These are phyloP conservation scores for Plestiodon gilberti DNA, from an alignment of 2,113 vertebrate species.

Conservation along the genomic window DNA sequence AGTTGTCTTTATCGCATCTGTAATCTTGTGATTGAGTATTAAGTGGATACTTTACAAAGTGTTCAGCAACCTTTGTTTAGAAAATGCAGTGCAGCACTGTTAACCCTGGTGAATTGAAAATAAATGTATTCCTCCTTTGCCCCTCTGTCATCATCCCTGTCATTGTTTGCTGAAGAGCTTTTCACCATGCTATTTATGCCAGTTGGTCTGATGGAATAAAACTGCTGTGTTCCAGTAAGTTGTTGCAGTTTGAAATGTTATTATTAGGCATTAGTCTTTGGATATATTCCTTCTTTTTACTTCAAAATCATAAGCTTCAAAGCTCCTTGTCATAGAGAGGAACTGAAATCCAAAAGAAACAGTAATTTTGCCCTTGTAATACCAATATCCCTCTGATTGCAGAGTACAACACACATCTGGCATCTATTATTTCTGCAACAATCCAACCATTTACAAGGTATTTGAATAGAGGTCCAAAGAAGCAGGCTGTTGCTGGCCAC, in stretches of 20 bases:
- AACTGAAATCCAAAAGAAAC: slow-evolving; percentile 57
- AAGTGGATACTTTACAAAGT: slow-evolving; percentile 62
- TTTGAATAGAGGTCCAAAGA: slow-evolving; percentile 26
- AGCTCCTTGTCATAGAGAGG: not conserved
- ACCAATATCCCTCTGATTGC: slow-evolving; percentile 48
- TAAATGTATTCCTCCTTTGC: slow-evolving; percentile 52
- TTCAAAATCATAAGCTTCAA: slow-evolving; percentile 38
- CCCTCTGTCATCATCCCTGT: slow-evolving; percentile 32
- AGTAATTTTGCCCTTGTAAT: slow-evolving; percentile 60
- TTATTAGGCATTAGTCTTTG: not conserved
- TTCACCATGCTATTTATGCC: slow-evolving; percentile 43
- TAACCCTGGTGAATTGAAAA: slow-evolving; percentile 60
- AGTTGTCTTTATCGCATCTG: slow-evolving; percentile 65
- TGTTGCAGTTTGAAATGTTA: slow-evolving; percentile 54
- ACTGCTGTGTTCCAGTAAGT: slow-evolving; percentile 29
- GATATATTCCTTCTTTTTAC: slow-evolving; percentile 36
- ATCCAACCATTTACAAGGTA: slow-evolving; percentile 66
- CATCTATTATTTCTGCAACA: slow-evolving; percentile 62
- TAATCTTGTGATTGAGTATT: slow-evolving; percentile 61
- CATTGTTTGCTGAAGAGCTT: slow-evolving; percentile 65
- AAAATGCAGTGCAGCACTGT: slow-evolving; percentile 45
- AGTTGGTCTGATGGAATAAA: slow-evolving; percentile 12
- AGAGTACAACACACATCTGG: slow-evolving; percentile 66
- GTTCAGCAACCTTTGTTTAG: slow-evolving; percentile 68
- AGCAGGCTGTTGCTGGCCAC: not conserved